Evolutionary conservation across 2,113 vertebrate species (phyloP), one percentile per base, ranked within the genome.

Genomic region (Lepus timidus): DNA sequence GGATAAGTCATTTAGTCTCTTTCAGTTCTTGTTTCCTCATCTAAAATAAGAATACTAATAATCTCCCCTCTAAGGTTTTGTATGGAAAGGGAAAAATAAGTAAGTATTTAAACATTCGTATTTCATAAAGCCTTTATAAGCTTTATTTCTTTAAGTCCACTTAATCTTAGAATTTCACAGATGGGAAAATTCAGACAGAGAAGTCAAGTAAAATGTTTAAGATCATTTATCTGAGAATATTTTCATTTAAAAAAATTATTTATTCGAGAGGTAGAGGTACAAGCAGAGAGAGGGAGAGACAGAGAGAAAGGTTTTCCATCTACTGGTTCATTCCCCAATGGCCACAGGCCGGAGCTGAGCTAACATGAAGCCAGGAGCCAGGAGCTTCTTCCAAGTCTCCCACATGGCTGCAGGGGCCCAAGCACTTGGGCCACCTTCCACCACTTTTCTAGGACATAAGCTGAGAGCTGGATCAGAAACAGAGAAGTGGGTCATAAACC

Each of bases 131-230:
- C 44, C 5, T 44, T 6, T 52, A 73, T 84, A 85, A 1, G 19
- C 70, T 90, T 81, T 52, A 10, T 33, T 94, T 79, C 11, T 62
- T 81, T 29, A 70, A 83, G 76, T 79, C 62, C 51, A 79, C 82
- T 73, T 73, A 64, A 23, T 17, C 39, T 73, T 71, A 80, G 58
- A 93, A 83, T 92, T 87, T 95, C 52, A 52, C 39, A 94, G 39
- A 71, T 55, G 51, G 64, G 25, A 95, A 91, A 92, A 90, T 82
- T 78, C 62, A 95, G 55, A n/a, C 44, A 74, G 49, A 92, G 73
- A 88, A 64, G 11, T 65, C 61, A 82, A 65, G 55, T 84, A 75
- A 85, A 12, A 2, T 90, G 44, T 19, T 44, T 83, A 81, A 52
- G 49, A 74, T 85, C 31, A 74, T 31, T 55, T 64, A 90, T 19